These are phyloP conservation scores for Allacma fusca DNA, from an alignment of 2,888 invertebrate species.

Conservation along the genomic window DNA sequence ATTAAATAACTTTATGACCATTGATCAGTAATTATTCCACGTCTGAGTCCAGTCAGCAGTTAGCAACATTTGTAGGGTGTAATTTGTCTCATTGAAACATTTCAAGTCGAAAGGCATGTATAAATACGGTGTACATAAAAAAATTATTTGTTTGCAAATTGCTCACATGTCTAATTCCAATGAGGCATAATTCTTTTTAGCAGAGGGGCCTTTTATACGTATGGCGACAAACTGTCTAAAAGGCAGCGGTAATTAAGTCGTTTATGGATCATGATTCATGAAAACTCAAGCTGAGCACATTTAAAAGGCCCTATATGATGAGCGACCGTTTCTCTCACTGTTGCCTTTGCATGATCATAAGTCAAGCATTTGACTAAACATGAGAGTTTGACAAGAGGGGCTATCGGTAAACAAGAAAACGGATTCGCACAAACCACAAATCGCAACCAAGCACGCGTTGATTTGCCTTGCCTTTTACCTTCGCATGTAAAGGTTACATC, in stretches of 20 bases:
- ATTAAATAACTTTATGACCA: constrained; percentile 11
- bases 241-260: constrained; percentile 18
- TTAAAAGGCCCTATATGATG: neutral
- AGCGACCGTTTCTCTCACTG: constrained; percentile 21
- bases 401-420: constrained; percentile 24
- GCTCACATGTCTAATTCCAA: neutral
- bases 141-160: constrained; percentile 1
- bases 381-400: constrained; percentile 22
- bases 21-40: neutral
- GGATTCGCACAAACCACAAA: constrained; percentile 33
- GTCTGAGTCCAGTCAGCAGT: neutral
- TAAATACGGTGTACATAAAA: neutral
- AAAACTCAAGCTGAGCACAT: constrained; percentile 1
- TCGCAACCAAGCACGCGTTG: constrained; percentile 28
- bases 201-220: neutral
- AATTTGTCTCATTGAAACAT: too few species aligned
- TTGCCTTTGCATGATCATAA: constrained; percentile 24
- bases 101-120: too few species aligned
- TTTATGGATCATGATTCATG: constrained; percentile 33
- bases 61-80: neutral
- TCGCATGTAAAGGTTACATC: constrained; percentile 39
- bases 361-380: constrained; percentile 12
- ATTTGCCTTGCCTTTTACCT: neutral
- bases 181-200: neutral
- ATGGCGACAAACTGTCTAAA: constrained; percentile 36